phyloP scores from a whole-genome alignment of 2,113 vertebrate species.

The Anarhynchus alexandrinus region DNA sequence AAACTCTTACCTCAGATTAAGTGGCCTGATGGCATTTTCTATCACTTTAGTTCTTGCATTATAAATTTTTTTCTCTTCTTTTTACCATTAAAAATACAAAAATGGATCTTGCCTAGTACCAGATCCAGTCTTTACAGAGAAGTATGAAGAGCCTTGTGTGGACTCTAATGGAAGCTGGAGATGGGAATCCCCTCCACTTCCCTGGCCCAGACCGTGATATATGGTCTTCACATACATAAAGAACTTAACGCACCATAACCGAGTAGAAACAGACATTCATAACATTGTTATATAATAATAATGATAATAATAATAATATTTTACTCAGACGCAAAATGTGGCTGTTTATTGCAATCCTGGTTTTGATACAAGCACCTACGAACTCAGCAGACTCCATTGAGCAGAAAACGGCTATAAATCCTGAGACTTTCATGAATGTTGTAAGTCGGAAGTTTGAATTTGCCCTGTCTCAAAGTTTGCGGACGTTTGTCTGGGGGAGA shows the following conservation, averaged over 20 bases:
- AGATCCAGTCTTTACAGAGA: not conserved
- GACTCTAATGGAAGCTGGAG: not conserved
- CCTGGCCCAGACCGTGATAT: fast-evolving
- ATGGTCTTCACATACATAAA: not conserved
- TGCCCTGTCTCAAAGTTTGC: not conserved
- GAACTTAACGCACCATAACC: not conserved
- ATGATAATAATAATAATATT: not conserved
- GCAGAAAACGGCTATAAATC: not conserved
- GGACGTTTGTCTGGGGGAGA: fast-evolving
- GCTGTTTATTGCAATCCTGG: not conserved
- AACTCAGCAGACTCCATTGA: not conserved
- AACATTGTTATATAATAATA: not conserved
- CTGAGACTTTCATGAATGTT: not conserved
- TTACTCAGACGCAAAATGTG: constrained; percentile 23
- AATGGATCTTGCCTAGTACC: not conserved
- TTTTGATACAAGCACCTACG: fast-evolving
- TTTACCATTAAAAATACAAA: not conserved
- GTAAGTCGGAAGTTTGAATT: constrained; percentile 11
- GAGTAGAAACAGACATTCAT: not conserved
- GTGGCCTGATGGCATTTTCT: fast-evolving
- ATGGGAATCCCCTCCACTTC: not conserved
- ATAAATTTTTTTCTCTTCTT: not conserved
- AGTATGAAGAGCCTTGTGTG: not conserved
- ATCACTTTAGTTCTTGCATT: not conserved
- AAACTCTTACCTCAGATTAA: not conserved